Conservation (phyloP, 2,888 invertebrate genomes). For the Lysandra bellargus region DNA sequence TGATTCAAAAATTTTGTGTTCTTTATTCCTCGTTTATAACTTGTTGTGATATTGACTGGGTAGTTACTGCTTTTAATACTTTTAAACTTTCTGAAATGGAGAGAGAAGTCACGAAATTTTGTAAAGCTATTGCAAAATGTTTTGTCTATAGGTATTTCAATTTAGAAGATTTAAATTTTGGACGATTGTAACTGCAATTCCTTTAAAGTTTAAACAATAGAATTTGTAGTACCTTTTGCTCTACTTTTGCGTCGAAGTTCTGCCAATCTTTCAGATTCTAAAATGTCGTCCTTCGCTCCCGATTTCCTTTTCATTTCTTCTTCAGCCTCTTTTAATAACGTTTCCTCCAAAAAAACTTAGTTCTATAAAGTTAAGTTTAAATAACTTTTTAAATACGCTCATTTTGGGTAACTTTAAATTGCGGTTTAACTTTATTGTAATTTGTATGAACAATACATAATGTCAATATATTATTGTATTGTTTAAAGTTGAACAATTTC, state of each 20-base stretch:
- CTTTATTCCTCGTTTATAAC: constrained; percentile 57
- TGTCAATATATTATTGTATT: too few species aligned
- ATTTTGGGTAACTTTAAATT: too few species aligned
- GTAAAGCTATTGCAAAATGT: background rate
- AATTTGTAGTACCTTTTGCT: constrained; percentile 59
- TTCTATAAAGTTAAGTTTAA: constrained; percentile 51
- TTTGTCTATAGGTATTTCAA: too few species aligned
- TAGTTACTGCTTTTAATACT: constrained; percentile 59
- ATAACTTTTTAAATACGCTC: background rate
- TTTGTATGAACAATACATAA: too few species aligned
- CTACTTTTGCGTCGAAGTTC: constrained; percentile 68
- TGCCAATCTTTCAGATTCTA: constrained; percentile 67
- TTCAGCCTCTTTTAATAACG: constrained; percentile 79
- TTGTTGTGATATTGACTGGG: constrained; percentile 59
- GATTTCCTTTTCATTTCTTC: constrained; percentile 66
- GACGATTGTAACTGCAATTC: too few species aligned
- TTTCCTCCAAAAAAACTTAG: constrained; percentile 80
- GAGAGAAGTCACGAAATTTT: constrained; percentile 27
- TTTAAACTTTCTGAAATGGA: constrained; percentile 69
- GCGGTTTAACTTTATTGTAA: too few species aligned
- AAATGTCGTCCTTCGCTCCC: constrained; percentile 56
- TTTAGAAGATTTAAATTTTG: too few species aligned
- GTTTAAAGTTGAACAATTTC: too few species aligned
- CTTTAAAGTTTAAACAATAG: too few species aligned
- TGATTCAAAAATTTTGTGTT: constrained; percentile 59